A percentile compares a stretch with the other conserved stretches of the same genome.
Evolutionary conservation across 2,888 invertebrate genomes (phyloP).

Genomic region (Parnassius smintheus): DNA sequence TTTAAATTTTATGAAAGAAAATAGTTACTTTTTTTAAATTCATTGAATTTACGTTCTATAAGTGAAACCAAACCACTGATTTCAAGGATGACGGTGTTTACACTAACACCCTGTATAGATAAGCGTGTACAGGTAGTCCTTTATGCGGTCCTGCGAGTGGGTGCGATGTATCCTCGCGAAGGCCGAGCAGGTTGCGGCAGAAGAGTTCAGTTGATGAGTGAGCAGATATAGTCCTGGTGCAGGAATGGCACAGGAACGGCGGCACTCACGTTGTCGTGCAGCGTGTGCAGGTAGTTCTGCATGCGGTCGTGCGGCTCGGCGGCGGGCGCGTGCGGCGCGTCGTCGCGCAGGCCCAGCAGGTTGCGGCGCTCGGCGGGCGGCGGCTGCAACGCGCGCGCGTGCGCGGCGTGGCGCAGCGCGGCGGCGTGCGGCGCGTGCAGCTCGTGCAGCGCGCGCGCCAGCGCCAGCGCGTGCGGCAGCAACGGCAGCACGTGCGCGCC

Average conservation of each 20-base stretch:
- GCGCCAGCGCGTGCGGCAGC: conserved; percentile 88
- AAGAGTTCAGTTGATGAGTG: background rate
- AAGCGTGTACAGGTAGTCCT: conserved; percentile 88
- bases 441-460: conserved; percentile 90
- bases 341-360: conserved; percentile 83
- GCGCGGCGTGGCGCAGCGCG: conserved; percentile 83
- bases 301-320: conserved; percentile 88
- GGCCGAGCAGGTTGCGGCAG: conserved; percentile 86
- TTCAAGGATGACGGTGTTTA: no score
- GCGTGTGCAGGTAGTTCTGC: conserved; percentile 89
- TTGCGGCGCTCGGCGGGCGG: conserved; percentile 89
- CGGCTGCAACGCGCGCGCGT: conserved; percentile 86
- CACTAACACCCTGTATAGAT: no score
- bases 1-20: no score
- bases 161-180: conserved; percentile 70
- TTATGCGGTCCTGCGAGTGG: conserved; percentile 89
- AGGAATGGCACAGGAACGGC: no score
- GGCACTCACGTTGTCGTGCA: conserved; percentile 84
- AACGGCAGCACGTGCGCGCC: conserved; percentile 90
- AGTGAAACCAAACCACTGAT: no score
- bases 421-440: conserved; percentile 87
- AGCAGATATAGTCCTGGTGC: background rate
- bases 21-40: no score
- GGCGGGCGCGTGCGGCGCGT: conserved; percentile 77
- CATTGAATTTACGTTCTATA: no score